Conservation (phyloP, 2,888 invertebrate genomes). For the Ichneumoninae sp. region DNA sequence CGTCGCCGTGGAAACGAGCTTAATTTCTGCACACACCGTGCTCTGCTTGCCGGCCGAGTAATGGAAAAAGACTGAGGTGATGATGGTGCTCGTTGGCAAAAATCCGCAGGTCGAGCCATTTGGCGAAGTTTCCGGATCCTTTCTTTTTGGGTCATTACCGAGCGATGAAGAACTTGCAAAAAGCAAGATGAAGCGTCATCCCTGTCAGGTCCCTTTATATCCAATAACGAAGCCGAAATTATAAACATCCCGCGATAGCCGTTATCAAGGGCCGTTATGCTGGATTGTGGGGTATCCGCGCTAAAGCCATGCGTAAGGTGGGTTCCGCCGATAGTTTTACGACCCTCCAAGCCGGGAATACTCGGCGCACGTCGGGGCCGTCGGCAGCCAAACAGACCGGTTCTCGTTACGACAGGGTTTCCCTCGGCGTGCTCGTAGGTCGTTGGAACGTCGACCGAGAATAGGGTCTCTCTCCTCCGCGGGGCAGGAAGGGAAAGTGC, state of each 20-base stretch:
- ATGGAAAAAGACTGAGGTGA: no score
- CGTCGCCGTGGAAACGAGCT: no score
- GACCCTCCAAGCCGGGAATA: slow-evolving; percentile 37
- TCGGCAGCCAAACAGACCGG: slow-evolving; percentile 24
- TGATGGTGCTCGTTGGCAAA: no score
- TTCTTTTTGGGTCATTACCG: not conserved
- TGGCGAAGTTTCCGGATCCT: not conserved
- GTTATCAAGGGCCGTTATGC: not conserved
- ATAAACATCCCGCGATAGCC: not conserved
- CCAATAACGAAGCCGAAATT: not conserved
- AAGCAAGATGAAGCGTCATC: not conserved
- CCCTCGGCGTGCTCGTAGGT: slow-evolving; percentile 23
- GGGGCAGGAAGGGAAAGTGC: slow-evolving; percentile 37
- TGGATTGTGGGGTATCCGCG: not conserved
- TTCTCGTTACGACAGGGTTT: slow-evolving; percentile 54
- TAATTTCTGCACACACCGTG: no score
- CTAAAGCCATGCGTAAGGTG: slow-evolving; percentile 46
- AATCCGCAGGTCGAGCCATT: not conserved
- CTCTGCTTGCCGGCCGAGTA: no score
- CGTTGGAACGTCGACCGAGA: slow-evolving; percentile 43
- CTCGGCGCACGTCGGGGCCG: not conserved
- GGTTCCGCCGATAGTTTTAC: slow-evolving; percentile 50
- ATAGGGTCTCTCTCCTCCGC: slow-evolving; percentile 55
- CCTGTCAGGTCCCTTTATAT: not conserved
- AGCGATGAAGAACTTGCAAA: not conserved